Evolutionary conservation across 1,140 invertebrate genomes (phyloP), one percentile per base, ranked within the genome.

Genomic region (Lepeophtheirus salmonis): DNA sequence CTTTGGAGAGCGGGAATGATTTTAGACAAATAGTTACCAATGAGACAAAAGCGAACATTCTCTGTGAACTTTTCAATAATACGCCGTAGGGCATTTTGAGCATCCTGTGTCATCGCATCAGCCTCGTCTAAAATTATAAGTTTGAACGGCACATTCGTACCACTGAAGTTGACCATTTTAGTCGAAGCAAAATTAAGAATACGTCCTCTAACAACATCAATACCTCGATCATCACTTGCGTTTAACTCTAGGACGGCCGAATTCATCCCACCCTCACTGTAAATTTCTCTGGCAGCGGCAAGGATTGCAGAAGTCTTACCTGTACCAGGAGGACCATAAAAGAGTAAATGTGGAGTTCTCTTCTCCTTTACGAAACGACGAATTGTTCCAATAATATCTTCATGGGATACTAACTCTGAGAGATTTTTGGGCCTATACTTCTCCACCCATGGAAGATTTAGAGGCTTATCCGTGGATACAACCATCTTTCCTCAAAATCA

Each of bases 21-120:
- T 75, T 97, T 97, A 62, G 87, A 88, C 49, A 99, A 71, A 71
- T 98, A 98, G 73, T 99, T 99, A 72, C 94, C 97, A 67, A 99
- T 97, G 50, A 99, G 83, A 69, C 96, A 99, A 71, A 99, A 99
- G 22, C 96, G 75, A 1, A 94, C 88, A 73, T 97, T 98, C 61
- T 96, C 90, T 20, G 95, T 97, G 68, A 91, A 98, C 69, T 97
- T 97, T 72, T 98, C 95, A 70, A 98, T 96, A 66, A 98, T 87
- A 88, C 73, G 60, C 66, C 94, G 78, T 1, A 98, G 74, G 24
- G 95, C 94, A 81, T 97, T 97, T 72, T 99, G 96, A 2, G 96
- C 96, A 81, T 98, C 94, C 70, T 90, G 88, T 2, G 96, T 99
- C 96, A 99, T 99, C 1, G 95, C 90, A 80, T 99, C 96, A 10